Evolutionary conservation across 2,888 invertebrate genomes (phyloP), one percentile per base, ranked within the genome.

Genomic region (Trachelus stipa): DNA sequence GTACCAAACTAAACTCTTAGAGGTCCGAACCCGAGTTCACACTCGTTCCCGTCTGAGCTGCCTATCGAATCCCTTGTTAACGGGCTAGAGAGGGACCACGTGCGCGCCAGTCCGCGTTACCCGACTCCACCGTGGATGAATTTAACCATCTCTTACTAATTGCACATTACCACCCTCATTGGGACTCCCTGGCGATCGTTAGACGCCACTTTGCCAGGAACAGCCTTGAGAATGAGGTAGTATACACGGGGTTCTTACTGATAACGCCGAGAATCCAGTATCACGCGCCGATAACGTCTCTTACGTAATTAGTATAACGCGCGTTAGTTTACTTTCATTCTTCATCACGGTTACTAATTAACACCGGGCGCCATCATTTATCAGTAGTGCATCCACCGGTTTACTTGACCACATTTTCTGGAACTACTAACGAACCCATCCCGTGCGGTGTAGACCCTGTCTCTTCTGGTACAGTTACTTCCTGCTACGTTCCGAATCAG

Each of bases 1-100:
- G 88, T 87, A 90, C 86, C 87, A 85, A 88, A 87, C 88, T 83
- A 88, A 91, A 91, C 91, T 91, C 91, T 91, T 89, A 89, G 90
- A 90, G 88, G 88, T 79, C 73, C 79, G 81, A 78, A 79, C 82
- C 82, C 80, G 83, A 87, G 83, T 89, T 87, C 85, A 82, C 84
- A 84, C 86, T 87, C 83, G 83, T 87, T 81, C 83, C 81, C 83
- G 73, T 73, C 68, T 34, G 34, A 35, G 69, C 77, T 68, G 35
- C 35, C 74, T 40, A 37, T 69, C 34, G 34, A 33, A 35, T 37
- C 35, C 34, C 71, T 71, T 71, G 71, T 77, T 68, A 73, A 74
- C 71, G 73, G 34, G 40, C 34, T 31, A 15, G 68, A 11, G 68
- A 73, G 30, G 71, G 31, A 37, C 34, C 11, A 34, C n/a, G 76